phyloP scores from a whole-genome alignment of 2,888 invertebrate genomes.

The Lydus trimaculatus region DNA sequence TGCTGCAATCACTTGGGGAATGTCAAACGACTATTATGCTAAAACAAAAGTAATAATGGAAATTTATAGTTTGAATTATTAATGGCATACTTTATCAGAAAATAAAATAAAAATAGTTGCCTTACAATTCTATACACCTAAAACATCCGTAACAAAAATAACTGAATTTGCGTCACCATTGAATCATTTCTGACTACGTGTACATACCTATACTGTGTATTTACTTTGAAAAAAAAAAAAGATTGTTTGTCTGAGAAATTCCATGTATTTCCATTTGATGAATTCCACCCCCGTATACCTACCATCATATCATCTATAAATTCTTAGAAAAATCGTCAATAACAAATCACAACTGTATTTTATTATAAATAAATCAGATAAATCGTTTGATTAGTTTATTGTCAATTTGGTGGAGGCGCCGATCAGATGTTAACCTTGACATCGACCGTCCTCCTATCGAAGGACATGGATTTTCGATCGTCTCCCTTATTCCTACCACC shows the following conservation, averaged over 20 bases:
- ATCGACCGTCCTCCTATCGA: background rate
- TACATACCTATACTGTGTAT: background rate
- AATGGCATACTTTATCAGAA: no score
- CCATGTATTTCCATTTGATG: background rate
- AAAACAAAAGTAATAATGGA: background rate
- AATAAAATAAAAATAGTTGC: no score
- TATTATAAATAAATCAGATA: no score
- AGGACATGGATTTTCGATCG: background rate
- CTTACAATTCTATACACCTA: background rate
- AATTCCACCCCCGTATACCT: no score
- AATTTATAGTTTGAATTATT: no score
- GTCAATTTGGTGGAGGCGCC: background rate
- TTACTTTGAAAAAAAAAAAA: background rate
- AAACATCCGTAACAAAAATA: conserved; percentile 14
- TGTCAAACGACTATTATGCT: background rate
- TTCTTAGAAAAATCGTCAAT: no score
- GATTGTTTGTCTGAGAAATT: background rate
- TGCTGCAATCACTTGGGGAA: background rate
- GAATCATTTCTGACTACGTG: background rate
- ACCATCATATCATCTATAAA: no score
- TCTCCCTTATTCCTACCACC: background rate
- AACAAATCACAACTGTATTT: no score
- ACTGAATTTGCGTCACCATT: conserved; percentile 14
- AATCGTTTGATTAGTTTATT: background rate
- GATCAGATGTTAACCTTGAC: conserved; percentile 1